phyloP scores from a whole-genome alignment of 2,113 vertebrate species.

The Tyto alba region DNA sequence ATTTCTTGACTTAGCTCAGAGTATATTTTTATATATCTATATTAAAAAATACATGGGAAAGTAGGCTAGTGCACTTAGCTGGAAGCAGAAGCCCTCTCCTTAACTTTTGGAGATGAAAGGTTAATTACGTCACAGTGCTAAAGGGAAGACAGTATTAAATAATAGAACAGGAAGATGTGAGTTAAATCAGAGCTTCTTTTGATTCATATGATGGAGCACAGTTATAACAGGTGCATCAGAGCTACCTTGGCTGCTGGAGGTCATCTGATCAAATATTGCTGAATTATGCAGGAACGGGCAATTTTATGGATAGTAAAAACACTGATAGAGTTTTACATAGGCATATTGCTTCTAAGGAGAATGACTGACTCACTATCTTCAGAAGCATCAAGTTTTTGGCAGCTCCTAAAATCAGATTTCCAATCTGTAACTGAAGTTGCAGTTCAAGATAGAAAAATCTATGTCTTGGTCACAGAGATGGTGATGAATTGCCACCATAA shows the following conservation, averaged over 20 bases:
- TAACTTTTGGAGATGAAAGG: neutral
- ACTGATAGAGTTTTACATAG: neutral
- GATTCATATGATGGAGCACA: neutral
- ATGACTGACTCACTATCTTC: neutral
- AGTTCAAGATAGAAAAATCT: neutral
- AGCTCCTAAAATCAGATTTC: neutral
- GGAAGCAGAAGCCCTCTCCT: neutral
- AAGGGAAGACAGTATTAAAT: conserved; percentile 8
- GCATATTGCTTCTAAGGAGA: neutral
- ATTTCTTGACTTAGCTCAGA: neutral
- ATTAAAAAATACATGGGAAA: neutral
- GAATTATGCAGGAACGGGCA: neutral
- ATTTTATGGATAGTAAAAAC: conserved; percentile 24
- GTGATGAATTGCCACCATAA: neutral
- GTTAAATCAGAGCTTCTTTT: neutral
- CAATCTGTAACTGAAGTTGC: neutral
- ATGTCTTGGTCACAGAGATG: neutral
- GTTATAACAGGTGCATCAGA: neutral
- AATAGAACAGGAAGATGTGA: neutral
- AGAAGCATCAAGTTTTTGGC: neutral
- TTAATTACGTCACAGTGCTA: neutral
- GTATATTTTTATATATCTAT: neutral
- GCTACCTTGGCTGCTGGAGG: neutral
- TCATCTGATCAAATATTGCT: neutral
- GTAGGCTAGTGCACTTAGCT: neutral